Conservation (phyloP, 2,113 vertebrate species). For the Himantopus leucocephalus region DNA sequence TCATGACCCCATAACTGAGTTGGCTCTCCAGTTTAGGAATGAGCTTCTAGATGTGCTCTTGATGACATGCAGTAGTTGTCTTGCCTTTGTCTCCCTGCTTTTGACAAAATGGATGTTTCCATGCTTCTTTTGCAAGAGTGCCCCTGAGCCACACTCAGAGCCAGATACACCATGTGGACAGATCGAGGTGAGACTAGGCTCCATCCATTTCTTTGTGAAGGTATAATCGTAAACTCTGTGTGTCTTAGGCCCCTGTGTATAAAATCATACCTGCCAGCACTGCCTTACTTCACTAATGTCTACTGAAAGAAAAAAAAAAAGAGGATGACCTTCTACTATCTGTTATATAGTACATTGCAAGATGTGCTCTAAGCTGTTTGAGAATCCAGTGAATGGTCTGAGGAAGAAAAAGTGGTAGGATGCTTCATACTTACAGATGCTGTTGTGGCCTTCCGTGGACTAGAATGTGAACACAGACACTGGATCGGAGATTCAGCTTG, state of each 20-base stretch:
- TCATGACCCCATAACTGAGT: neutral
- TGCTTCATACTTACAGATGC: neutral
- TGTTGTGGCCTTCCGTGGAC: neutral
- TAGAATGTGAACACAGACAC: neutral
- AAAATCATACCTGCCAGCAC: neutral
- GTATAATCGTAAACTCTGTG: neutral
- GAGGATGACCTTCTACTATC: neutral
- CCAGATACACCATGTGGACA: neutral
- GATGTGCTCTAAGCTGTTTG: neutral
- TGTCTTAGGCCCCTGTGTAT: neutral
- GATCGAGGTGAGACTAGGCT: neutral
- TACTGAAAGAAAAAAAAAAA: neutral
- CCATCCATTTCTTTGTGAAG: neutral
- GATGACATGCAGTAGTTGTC: rapidly evolving
- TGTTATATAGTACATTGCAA: neutral
- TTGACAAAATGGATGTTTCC: neutral
- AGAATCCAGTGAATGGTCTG: neutral
- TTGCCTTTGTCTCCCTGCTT: neutral
- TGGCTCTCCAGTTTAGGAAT: neutral
- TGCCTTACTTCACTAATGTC: neutral
- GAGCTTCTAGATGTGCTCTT: neutral
- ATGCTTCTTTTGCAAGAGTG: neutral
- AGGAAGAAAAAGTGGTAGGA: neutral
- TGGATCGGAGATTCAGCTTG: neutral
- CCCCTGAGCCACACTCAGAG: neutral